These are phyloP conservation scores for Biston stratarius DNA, from an alignment of 2,888 invertebrate species.

Conservation along the genomic window DNA sequence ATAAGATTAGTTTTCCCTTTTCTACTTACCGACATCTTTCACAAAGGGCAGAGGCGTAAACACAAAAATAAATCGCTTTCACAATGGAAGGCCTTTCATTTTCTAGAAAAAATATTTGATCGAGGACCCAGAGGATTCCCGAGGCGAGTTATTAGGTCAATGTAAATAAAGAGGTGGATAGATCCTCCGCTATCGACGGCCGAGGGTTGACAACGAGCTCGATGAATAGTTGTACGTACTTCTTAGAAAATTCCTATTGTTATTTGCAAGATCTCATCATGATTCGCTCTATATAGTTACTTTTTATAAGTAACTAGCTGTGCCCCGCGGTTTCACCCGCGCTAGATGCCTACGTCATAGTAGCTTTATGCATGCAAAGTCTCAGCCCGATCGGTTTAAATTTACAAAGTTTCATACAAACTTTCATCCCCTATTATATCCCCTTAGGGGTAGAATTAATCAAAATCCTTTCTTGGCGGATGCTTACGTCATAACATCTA, in stretches of 20 bases:
- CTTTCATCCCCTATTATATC: too few relatives aligned
- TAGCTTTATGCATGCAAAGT: too few relatives aligned
- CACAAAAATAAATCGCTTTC: conserved; percentile 45
- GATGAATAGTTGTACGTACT: conserved; percentile 49
- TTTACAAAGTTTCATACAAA: too few relatives aligned
- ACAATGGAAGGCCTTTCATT: conserved; percentile 47
- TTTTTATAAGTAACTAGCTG: not conserved
- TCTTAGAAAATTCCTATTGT: not conserved
- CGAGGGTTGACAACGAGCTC: conserved; percentile 57
- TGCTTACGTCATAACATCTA: too few relatives aligned
- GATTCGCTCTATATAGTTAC: too few relatives aligned
- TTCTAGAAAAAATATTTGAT: conserved; percentile 61
- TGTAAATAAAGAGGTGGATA: conserved; percentile 63
- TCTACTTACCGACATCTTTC: conserved; percentile 16
- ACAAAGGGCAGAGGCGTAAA: conserved; percentile 30
- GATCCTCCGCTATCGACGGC: conserved; percentile 59
- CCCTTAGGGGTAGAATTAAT: too few relatives aligned
- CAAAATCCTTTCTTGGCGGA: too few relatives aligned
- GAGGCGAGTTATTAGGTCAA: conserved; percentile 64
- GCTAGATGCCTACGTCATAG: too few relatives aligned
- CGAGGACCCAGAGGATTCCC: conserved; percentile 50
- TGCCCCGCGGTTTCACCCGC: too few relatives aligned
- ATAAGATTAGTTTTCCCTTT: conserved; percentile 25
- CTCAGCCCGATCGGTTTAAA: too few relatives aligned
- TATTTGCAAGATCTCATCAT: not conserved